A percentile compares a stretch with the other conserved stretches of the same genome.
Conservation (phyloP, 2,113 vertebrate genomes). For the Clarias magur region DNA sequence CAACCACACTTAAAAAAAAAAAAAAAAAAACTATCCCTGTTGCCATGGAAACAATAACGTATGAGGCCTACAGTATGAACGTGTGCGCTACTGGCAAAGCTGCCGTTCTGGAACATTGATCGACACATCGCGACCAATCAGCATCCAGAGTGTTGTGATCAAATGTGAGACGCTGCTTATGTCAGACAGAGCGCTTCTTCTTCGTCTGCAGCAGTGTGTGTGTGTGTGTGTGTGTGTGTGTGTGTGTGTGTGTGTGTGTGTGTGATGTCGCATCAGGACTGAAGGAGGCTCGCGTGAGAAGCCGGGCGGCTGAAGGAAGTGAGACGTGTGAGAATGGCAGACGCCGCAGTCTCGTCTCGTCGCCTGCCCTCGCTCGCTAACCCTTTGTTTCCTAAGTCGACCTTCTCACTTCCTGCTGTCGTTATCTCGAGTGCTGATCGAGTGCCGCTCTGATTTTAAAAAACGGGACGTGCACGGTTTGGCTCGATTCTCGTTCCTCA, state of each 20-base stretch:
- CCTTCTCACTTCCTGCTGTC: conserved; percentile 46
- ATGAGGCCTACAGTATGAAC: too few species aligned
- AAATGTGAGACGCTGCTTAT: not conserved
- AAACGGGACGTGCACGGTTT: not conserved
- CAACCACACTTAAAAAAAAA: too few species aligned
- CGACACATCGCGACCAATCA: not conserved
- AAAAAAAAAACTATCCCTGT: too few species aligned
- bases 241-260: not conserved
- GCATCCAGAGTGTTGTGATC: not conserved
- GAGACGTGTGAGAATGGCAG: conserved; percentile 50
- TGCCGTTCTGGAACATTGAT: not conserved
- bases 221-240: too few species aligned
- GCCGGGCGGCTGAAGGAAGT: conserved; percentile 45
- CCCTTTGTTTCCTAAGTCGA: conserved; percentile 38
- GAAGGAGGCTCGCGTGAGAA: conserved; percentile 51
- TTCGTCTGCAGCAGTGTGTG: not conserved
- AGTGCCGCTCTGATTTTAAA: not conserved
- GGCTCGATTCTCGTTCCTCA: not conserved
- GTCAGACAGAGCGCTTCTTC: not conserved
- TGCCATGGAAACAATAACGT: too few species aligned
- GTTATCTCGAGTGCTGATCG: conserved; percentile 6
- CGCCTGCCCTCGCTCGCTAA: conserved; percentile 33
- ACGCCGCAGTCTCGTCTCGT: conserved; percentile 46
- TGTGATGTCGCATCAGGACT: not conserved
- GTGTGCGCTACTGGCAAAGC: too few species aligned